Base-by-base conservation (phyloP, 2,113 vertebrate genomes). In the Bufo bufo region DNA sequence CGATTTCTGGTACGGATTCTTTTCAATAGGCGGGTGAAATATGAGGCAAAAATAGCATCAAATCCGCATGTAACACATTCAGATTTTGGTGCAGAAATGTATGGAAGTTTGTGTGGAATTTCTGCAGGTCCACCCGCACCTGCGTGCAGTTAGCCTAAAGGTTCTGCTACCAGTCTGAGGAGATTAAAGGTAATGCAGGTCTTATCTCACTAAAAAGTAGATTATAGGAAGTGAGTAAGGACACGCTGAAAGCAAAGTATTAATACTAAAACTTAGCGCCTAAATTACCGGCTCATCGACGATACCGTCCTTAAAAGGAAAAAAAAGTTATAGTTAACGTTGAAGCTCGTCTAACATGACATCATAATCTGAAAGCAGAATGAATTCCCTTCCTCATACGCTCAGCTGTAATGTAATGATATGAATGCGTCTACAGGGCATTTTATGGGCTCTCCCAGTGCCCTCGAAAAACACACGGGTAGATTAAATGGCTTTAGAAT, bases 251-350 rank as follows among this genome's bases (percentile, higher is more conserved):
- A 66, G 58, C 19, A 66, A 86, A 79, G 75, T 50, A 89, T 77
- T 0, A 7, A 89, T n/a, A 20, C 50, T 59, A 85, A 65, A 23
- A 79, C 2, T 10, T 8, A 61, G 77, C 69, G 77, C 88, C 91
- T 66, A 2, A 87, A 92, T 96, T 96, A 96, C 94, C 91, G 58
- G 94, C 80, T 95, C 93, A 92, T 94, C 94, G 78, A 88, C 43
- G 88, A 89, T 65, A 91, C 75, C 87, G 81, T 92, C 92, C 92
- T 95, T 96, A 95, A 96, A 23, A 91, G 90, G 92, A 94, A 91
- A 95, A 95, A 58, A 79, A 14, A 79, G 54, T 20, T 12, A 33
- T 81, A 49, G 79, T 88, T 77, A 80, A 81, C 94, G 94, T 93
- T 95, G 96, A 33, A 23, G n/a, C 12, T 65, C 2, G 3, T n/a